Evolutionary conservation across 2,113 vertebrate species (phyloP), one percentile per base, ranked within the genome.

Genomic region (Mormyrus iriodes): DNA sequence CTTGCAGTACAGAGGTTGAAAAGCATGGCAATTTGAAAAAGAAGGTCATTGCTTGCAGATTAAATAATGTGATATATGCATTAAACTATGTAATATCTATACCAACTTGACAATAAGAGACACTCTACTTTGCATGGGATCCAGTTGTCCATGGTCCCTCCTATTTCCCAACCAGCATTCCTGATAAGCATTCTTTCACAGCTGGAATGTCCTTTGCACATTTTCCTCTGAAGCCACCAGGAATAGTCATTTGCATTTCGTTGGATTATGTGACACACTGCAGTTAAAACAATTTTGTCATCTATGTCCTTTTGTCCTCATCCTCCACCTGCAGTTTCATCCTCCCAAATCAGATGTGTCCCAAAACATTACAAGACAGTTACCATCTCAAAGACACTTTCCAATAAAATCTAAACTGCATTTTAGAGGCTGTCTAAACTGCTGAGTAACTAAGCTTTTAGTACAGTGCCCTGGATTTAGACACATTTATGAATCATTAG

Each of bases 401-500:
- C 17, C 5, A 44, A 48, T 24, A 42, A 46, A 44, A 84, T 24
- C 7, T 44, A 4, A 13, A n/a, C 1, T 48, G 8, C 9, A 46
- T 48, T 46, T 44, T 42, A 84, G 7, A 46, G 21, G 82, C 82
- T 4, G 8, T 12, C 42, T 84, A 48, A 84, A 84, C 82, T n/a
- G 35, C 19, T 42, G 73, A 79, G 73, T 79, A 42, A 84, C 19
- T 48, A 84, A 46, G 82, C 82, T 48, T 48, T 86, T 53, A 52
- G n/a, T 27, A 86, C 82, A 82, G 76, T 82, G 76, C 19, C 76
- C 76, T 83, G 39, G 46, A 46, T 17, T 85, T 85, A 85, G n/a
- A 52, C 24, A 85, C 48, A 35, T 51, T 42, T 10, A 84, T 84
- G 82, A 44, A 24, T 48, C 46, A 46, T 84, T 24, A 24, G 46